These are phyloP conservation scores for Hirtodrosophila trivittata DNA, from an alignment of 2,888 invertebrate species.

Conservation along the genomic window DNA sequence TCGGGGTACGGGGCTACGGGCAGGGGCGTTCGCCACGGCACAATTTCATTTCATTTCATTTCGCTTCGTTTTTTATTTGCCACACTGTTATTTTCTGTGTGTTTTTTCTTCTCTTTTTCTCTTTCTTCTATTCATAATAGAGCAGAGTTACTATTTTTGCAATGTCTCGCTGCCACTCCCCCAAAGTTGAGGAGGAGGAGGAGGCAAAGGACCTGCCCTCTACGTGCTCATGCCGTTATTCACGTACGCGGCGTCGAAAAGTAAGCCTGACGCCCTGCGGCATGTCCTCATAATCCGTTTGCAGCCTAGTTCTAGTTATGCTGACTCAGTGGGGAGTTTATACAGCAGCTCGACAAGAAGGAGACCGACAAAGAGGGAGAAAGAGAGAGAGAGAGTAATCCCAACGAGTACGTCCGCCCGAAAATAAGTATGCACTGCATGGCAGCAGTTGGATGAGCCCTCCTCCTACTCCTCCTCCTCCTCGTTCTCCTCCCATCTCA, in stretches of 20 bases:
- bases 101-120: constrained; percentile 17
- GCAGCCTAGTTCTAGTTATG: constrained; percentile 73
- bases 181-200: too few relatives aligned
- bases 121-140: constrained; percentile 64
- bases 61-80: constrained; percentile 47
- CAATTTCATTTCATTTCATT: constrained; percentile 68
- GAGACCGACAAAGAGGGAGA: constrained; percentile 5
- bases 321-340: constrained; percentile 65
- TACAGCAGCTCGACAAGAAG: constrained; percentile 29
- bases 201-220: too few relatives aligned
- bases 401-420: constrained; percentile 14
- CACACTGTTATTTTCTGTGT: constrained; percentile 27
- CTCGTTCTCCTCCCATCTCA: too few relatives aligned
- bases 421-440: constrained; percentile 53
- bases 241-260: constrained; percentile 72
- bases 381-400: constrained; percentile 1
- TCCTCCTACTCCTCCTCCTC: too few relatives aligned
- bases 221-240: constrained; percentile 65
- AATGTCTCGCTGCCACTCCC: constrained; percentile 8
- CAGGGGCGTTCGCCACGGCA: constrained; percentile 38
- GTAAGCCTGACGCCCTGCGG: constrained; percentile 75
- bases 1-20: too few relatives aligned
- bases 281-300: constrained; percentile 78
- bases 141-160: constrained; percentile 64
- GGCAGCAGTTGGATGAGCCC: constrained; percentile 27